phyloP scores from a whole-genome alignment of 2,113 vertebrate species.

The Podilymbus podiceps region DNA sequence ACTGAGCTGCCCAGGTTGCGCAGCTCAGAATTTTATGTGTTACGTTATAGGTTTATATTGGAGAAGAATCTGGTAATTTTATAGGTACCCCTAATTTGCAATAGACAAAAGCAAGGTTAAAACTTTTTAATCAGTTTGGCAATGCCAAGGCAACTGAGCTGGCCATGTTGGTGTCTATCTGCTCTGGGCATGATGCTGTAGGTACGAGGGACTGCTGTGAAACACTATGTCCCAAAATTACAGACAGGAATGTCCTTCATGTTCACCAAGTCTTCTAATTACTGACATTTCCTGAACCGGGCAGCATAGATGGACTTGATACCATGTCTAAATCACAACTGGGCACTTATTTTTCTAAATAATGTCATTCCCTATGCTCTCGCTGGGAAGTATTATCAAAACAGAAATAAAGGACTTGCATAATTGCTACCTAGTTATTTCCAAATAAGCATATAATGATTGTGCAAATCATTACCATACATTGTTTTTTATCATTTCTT shows the following conservation, averaged over 20 bases:
- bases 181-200: not conserved
- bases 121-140: not conserved
- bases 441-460: not conserved
- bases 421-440: not conserved
- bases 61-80: not conserved
- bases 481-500: not conserved
- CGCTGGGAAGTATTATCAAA: not conserved
- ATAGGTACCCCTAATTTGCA: not conserved
- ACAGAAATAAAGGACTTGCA: not conserved
- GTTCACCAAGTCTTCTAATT: not conserved
- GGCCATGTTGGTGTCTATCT: not conserved
- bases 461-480: not conserved
- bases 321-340: not conserved
- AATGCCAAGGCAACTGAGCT: not conserved
- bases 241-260: not conserved
- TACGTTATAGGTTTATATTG: not conserved
- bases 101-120: not conserved
- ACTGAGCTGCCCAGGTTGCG: not conserved
- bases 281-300: not conserved
- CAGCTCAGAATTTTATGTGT: not conserved
- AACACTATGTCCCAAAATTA: not conserved
- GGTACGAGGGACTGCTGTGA: not conserved
- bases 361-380: not conserved
- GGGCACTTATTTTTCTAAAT: not conserved
- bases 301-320: not conserved